Percentiles rank a stretch among this genome's conserved stretches.
These are phyloP conservation scores for Lucilia sericata DNA, from an alignment of 1,140 invertebrate species.

Conservation along the genomic window DNA sequence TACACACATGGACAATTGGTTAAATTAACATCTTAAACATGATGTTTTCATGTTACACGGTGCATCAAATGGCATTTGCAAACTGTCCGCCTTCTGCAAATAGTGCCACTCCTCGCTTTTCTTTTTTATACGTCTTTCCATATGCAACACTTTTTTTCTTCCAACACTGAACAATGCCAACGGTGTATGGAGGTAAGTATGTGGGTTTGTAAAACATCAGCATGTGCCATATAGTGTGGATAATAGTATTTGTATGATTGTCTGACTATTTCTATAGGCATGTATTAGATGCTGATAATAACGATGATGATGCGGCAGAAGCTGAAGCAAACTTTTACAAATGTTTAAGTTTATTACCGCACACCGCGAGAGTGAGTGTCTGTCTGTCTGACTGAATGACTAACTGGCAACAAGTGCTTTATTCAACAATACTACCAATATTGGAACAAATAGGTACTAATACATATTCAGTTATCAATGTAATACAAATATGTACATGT, in stretches of 20 bases:
- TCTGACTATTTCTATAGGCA: background rate
- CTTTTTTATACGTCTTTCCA: background rate
- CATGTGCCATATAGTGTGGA: background rate
- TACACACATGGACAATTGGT: background rate
- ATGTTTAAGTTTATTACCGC: conserved; percentile 17
- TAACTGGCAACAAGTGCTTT: conserved; percentile 7
- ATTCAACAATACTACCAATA: background rate
- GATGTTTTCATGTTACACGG: conserved; percentile 20
- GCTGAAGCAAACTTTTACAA: background rate
- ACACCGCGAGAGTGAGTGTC: background rate
- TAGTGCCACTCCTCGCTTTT: conserved; percentile 11
- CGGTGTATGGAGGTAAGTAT: too few relatives aligned
- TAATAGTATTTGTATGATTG: background rate
- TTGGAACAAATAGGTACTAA: background rate
- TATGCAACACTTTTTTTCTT: background rate
- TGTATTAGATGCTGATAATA: conserved; percentile 18
- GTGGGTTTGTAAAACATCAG: conserved; percentile 8
- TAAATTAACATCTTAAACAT: conserved; percentile 26
- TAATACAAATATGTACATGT: too few relatives aligned
- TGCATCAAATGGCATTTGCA: conserved; percentile 16
- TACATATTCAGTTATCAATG: background rate
- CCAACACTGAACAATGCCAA: too few relatives aligned
- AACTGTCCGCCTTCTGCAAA: conserved; percentile 21
- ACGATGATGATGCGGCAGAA: background rate
- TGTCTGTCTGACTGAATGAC: too few relatives aligned